Conservation (phyloP, 2,888 invertebrate species). For the Spicauda simplicius region DNA sequence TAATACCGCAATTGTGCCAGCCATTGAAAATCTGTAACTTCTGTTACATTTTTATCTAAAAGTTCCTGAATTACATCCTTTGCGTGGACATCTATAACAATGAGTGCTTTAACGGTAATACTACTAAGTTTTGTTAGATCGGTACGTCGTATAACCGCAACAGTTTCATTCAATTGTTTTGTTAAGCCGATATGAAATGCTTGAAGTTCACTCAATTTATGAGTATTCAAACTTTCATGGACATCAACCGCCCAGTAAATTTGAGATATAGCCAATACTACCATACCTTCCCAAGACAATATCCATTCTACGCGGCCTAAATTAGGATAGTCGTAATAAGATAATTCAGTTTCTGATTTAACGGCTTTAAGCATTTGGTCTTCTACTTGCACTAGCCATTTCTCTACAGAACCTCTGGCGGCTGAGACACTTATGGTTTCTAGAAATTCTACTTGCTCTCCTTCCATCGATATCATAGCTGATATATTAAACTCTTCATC, state of each 20-base stretch:
- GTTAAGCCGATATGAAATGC: conserved; percentile 83
- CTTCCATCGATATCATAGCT: conserved; percentile 91
- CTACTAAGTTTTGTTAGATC: conserved; percentile 88
- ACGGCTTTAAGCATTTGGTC: conserved; percentile 91
- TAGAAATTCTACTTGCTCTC: conserved; percentile 88
- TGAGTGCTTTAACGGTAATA: conserved; percentile 92
- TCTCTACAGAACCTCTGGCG: conserved; percentile 93
- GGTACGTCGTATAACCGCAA: conserved; percentile 89
- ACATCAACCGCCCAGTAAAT: conserved; percentile 94
- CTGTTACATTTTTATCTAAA: conserved; percentile 85
- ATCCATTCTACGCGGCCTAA: conserved; percentile 88
- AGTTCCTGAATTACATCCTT: conserved; percentile 91
- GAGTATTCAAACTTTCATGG: conserved; percentile 87
- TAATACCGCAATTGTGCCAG: conserved; percentile 93
- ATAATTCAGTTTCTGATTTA: conserved; percentile 87
- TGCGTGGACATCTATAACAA: conserved; percentile 94
- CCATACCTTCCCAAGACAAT: conserved; percentile 92
- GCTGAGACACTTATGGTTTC: conserved; percentile 88
- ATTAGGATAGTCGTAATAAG: conserved; percentile 87
- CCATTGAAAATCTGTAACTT: conserved; percentile 93
- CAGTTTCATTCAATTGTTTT: conserved; percentile 89
- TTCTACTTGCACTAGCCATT: conserved; percentile 94
- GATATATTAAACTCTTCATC: conserved; percentile 89
- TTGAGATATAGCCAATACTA: conserved; percentile 91
- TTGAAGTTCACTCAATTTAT: conserved; percentile 82